Evolutionary conservation across 2,797 vertebrate species (phyloP).

Genomic region (Champsocephalus gunnari): DNA sequence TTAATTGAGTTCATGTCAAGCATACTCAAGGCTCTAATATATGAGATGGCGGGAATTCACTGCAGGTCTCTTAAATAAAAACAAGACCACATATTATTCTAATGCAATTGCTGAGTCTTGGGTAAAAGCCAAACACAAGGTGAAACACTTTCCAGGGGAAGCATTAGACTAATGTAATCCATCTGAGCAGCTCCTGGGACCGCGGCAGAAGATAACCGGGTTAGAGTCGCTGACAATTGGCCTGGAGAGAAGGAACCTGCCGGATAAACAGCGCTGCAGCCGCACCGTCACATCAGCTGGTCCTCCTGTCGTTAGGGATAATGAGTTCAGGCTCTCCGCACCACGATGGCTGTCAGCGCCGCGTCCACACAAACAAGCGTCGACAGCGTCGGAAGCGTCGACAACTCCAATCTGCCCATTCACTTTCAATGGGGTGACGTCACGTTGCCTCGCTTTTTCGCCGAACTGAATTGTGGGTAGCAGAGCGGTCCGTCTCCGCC

Average conservation of each 20-base stretch:
- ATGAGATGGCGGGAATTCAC: conserved; percentile 40
- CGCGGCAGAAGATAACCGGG: conserved; percentile 72
- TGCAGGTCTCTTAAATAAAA: conserved; percentile 44
- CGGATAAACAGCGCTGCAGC: conserved; percentile 47
- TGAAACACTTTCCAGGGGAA: conserved; percentile 70
- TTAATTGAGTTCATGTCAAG: conserved; percentile 60
- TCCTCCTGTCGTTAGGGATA: conserved; percentile 64
- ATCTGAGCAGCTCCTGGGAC: conserved; percentile 70
- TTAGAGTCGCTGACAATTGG: conserved; percentile 73
- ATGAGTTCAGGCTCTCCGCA: conserved; percentile 65
- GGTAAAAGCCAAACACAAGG: conserved; percentile 66
- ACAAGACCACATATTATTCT: conserved; percentile 68
- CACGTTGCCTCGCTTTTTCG: too few relatives aligned
- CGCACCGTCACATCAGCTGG: conserved; percentile 31
- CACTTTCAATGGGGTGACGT: too few relatives aligned
- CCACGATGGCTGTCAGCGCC: conserved; percentile 35
- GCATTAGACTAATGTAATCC: conserved; percentile 81
- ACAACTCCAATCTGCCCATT: too few relatives aligned
- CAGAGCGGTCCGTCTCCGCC: too few relatives aligned
- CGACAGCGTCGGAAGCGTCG: too few relatives aligned
- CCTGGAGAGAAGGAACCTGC: conserved; percentile 54
- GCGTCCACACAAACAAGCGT: conserved; percentile 12
- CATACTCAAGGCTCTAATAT: conserved; percentile 49
- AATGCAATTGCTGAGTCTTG: conserved; percentile 58
- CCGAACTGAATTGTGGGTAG: too few relatives aligned